A percentile compares a stretch with the other conserved stretches of the same genome.
These are phyloP conservation scores for Hirudo medicinalis DNA, from an alignment of 1,140 invertebrate species.

Conservation along the genomic window DNA sequence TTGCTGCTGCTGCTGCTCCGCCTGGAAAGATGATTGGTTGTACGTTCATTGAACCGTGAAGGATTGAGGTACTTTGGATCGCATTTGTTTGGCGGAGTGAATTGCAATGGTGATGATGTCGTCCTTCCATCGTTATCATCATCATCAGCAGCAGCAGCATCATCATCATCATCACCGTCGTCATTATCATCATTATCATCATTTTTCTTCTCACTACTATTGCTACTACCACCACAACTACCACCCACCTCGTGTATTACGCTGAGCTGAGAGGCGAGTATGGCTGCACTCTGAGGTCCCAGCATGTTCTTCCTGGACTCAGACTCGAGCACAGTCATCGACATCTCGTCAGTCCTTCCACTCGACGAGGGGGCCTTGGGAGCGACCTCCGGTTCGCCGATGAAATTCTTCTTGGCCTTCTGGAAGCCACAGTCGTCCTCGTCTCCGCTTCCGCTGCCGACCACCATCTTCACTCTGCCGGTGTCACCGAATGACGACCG, in stretches of 20 bases:
- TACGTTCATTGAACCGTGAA: too few relatives aligned
- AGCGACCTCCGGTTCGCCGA: not conserved
- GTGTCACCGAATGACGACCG: not conserved
- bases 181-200: not conserved
- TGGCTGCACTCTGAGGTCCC: not conserved
- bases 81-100: not conserved
- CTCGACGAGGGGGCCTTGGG: not conserved
- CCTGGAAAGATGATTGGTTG: too few relatives aligned
- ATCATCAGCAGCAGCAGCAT: not conserved
- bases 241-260: not conserved
- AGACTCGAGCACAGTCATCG: not conserved
- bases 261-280: not conserved
- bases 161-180: constrained; percentile 1
- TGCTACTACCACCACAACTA: not conserved
- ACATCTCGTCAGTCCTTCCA: not conserved
- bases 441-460: not conserved
- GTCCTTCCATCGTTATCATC: not conserved
- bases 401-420: not conserved
- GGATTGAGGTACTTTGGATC: too few relatives aligned
- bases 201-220: not conserved
- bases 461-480: not conserved
- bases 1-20: too few relatives aligned
- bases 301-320: not conserved
- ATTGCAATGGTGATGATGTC: not conserved
- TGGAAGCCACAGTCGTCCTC: not conserved